Percentiles rank a stretch among this genome's conserved stretches.
phyloP scores from a whole-genome alignment of 2,113 vertebrate species.

The Acinonyx jubatus region DNA sequence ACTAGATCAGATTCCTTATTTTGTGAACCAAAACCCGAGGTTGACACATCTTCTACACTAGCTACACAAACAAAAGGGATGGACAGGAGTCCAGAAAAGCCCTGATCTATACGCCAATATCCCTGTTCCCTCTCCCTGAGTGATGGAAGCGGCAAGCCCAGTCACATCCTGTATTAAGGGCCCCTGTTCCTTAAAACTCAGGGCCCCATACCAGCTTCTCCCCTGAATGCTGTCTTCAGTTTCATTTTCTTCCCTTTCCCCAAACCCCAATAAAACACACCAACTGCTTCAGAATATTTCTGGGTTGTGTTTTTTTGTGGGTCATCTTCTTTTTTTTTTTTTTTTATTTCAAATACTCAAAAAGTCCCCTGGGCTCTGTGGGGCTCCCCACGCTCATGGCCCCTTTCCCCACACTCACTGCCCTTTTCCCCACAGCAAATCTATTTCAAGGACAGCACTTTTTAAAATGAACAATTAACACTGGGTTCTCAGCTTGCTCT shows the following conservation, averaged over 20 bases:
- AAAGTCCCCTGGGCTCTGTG: conserved; percentile 65
- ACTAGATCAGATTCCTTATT: background rate
- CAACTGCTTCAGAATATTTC: conserved; percentile 72
- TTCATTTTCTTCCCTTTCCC: background rate
- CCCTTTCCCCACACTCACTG: conserved; percentile 36
- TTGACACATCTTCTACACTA: background rate
- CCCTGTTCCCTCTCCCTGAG: background rate
- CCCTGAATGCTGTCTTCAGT: background rate
- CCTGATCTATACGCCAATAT: background rate
- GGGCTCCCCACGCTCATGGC: conserved; percentile 45
- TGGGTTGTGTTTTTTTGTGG: conserved; percentile 44
- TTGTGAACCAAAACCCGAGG: background rate
- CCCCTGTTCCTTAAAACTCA: background rate
- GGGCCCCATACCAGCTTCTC: background rate
- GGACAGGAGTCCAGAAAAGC: background rate
- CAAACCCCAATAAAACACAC: conserved; percentile 75
- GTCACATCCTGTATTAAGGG: background rate
- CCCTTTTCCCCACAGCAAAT: conserved; percentile 46
- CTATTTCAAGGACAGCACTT: conserved; percentile 38
- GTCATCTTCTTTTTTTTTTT: background rate
- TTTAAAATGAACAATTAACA: background rate
- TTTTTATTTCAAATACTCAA: conserved; percentile 73
- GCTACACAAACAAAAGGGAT: background rate
- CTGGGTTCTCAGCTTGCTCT: conserved; percentile 26
- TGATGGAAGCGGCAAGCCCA: background rate